These are phyloP conservation scores for Caenorhabditis auriculariae DNA, from an alignment of 2,888 invertebrate genomes.

Conservation along the genomic window DNA sequence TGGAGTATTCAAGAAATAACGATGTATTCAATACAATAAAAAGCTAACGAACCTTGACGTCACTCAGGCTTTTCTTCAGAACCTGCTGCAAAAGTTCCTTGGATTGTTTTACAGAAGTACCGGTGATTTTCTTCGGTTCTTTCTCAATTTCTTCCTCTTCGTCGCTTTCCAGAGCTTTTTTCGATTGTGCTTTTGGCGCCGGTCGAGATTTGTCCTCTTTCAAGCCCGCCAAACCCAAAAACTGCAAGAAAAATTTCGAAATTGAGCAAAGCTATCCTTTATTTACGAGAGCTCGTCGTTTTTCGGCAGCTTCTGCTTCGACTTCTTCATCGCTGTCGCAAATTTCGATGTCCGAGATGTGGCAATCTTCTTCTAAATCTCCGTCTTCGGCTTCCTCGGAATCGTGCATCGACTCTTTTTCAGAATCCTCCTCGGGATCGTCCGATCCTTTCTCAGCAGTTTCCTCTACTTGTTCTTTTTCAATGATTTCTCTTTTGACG, in stretches of 20 bases:
- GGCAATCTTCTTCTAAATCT: slow-evolving; percentile 6
- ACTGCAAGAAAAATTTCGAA: slow-evolving; percentile 7
- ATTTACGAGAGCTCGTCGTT: slow-evolving; percentile 14
- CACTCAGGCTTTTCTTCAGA: slow-evolving; percentile 7
- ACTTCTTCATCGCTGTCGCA: slow-evolving; percentile 24
- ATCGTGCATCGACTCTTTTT: too few species aligned
- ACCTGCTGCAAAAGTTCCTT: too few species aligned
- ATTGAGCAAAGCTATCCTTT: neutral
- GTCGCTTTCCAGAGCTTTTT: slow-evolving; percentile 13
- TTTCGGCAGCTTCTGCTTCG: slow-evolving; percentile 8
- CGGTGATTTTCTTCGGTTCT: too few species aligned
- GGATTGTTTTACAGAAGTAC: too few species aligned
- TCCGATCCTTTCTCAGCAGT: neutral
- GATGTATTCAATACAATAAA: neutral
- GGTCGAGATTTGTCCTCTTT: slow-evolving; percentile 19
- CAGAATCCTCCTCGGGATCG: slow-evolving; percentile 4
- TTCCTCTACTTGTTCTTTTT: slow-evolving; percentile 2
- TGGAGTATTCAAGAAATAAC: too few species aligned
- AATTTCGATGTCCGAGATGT: slow-evolving; percentile 16
- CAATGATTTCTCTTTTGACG: neutral
- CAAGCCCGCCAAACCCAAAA: slow-evolving; percentile 20
- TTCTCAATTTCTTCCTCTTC: slow-evolving; percentile 6
- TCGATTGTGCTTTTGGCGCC: slow-evolving; percentile 13
- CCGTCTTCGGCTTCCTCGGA: neutral
- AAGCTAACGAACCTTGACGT: slow-evolving; percentile 1